These are phyloP conservation scores for Bombus soroeensis DNA, from an alignment of 1,140 invertebrate species.

Conservation along the genomic window DNA sequence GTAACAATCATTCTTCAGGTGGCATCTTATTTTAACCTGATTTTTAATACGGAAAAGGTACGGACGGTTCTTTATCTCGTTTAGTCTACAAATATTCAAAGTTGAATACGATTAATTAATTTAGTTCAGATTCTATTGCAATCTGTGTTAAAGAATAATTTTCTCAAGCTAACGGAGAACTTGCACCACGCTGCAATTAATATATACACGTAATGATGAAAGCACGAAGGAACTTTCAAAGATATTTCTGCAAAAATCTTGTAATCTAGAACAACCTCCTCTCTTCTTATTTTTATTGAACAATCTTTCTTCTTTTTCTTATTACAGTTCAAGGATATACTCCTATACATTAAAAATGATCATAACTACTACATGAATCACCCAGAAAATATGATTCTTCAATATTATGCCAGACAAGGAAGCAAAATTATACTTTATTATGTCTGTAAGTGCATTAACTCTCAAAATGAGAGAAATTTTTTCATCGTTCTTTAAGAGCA, in stretches of 20 bases:
- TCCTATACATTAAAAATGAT: not conserved
- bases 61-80: accelerated
- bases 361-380: not conserved
- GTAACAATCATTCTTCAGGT: not conserved
- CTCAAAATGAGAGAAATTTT: not conserved
- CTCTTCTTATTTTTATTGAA: not conserved
- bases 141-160: not conserved
- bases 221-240: not conserved
- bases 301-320: too few relatives aligned
- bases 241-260: not conserved
- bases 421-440: not conserved
- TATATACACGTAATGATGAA: not conserved
- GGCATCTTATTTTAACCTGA: not conserved
- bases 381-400: constrained; percentile 17
- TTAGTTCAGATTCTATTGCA: too few relatives aligned
- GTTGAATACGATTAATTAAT: not conserved
- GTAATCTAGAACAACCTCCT: not conserved
- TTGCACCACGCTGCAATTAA: not conserved
- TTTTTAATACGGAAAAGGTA: constrained; percentile 4
- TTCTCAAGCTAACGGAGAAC: too few relatives aligned
- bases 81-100: not conserved
- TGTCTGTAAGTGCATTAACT: not conserved
- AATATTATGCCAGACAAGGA: not conserved
- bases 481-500: not conserved
- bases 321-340: not conserved